Conservation (phyloP, 2,113 vertebrate genomes). For the Tapirus terrestris region DNA sequence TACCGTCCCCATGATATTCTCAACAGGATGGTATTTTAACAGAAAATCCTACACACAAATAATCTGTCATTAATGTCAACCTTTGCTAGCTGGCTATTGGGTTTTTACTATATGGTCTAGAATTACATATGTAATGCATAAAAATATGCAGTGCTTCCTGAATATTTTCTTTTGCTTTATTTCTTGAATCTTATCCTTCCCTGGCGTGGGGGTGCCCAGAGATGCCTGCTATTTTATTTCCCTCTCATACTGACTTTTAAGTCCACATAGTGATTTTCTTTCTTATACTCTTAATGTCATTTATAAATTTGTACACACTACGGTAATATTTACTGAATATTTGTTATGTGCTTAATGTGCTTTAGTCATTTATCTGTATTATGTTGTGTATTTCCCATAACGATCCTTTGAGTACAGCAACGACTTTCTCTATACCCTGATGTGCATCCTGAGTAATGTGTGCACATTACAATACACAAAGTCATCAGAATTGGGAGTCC, state of each 20-base stretch:
- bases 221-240: not conserved
- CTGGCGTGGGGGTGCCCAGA: not conserved
- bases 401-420: rapidly evolving
- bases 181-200: not conserved
- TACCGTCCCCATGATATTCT: not conserved
- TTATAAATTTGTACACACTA: not conserved
- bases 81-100: not conserved
- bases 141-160: not conserved
- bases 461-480: not conserved
- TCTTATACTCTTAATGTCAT: not conserved
- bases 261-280: not conserved
- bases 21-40: not conserved
- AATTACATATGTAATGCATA: not conserved
- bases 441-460: too few species aligned
- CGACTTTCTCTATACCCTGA: too few species aligned
- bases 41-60: not conserved
- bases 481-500: rapidly evolving
- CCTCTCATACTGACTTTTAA: not conserved
- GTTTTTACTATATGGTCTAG: not conserved
- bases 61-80: not conserved
- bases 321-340: not conserved
- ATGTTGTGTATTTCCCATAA: not conserved
- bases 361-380: not conserved
- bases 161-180: not conserved
- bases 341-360: not conserved